phyloP scores from a whole-genome alignment of 2,888 invertebrate species.

The Harpalus rufipes region DNA sequence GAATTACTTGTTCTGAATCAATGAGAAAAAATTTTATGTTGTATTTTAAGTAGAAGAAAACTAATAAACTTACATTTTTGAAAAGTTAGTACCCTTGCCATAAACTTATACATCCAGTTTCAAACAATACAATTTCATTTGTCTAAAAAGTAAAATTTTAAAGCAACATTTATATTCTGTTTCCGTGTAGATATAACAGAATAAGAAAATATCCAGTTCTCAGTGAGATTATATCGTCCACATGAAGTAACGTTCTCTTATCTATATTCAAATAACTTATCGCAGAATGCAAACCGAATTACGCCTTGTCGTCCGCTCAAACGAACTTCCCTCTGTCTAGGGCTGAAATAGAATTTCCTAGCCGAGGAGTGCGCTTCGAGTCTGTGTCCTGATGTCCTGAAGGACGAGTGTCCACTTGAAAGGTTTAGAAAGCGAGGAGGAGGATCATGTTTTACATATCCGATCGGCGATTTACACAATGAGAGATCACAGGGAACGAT shows the following conservation, averaged over 20 bases:
- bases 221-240: slow-evolving; percentile 20
- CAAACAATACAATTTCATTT: neutral
- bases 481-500: neutral
- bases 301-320: slow-evolving; percentile 20
- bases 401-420: slow-evolving; percentile 42
- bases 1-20: too few relatives aligned
- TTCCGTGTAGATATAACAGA: slow-evolving; percentile 14
- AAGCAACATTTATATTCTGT: slow-evolving; percentile 28
- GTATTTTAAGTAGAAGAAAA: too few relatives aligned
- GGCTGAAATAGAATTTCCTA: slow-evolving; percentile 45
- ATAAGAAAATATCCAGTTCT: slow-evolving; percentile 10
- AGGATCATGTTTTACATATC: slow-evolving; percentile 59
- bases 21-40: too few relatives aligned
- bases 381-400: slow-evolving; percentile 1
- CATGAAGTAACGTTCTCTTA: slow-evolving; percentile 11
- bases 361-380: neutral
- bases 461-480: slow-evolving; percentile 25
- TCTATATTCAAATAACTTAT: slow-evolving; percentile 50
- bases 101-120: neutral
- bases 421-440: slow-evolving; percentile 31
- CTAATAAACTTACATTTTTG: neutral
- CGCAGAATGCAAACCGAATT: slow-evolving; percentile 35
- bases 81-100: neutral
- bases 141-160: neutral
- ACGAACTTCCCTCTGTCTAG: neutral